phyloP scores from a whole-genome alignment of 2,888 invertebrate species.

The Aphelenchoides bicaudatus region DNA sequence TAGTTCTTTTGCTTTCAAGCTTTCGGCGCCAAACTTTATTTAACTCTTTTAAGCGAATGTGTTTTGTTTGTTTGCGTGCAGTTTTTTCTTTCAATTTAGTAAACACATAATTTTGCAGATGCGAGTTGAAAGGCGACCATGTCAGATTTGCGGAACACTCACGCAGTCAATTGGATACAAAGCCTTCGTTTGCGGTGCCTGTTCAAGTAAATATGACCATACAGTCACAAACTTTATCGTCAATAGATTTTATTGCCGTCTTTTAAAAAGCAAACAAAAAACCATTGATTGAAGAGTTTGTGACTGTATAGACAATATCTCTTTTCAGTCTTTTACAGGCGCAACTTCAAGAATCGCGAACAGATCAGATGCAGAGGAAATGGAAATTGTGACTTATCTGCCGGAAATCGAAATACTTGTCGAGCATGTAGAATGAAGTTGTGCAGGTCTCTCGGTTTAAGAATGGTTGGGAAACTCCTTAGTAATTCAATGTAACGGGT shows the following conservation, averaged over 20 bases:
- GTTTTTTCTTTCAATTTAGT: too few species aligned
- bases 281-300: too few species aligned
- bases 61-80: too few species aligned
- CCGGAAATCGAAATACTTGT: slow-evolving; percentile 10
- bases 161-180: slow-evolving; percentile 17
- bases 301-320: too few species aligned
- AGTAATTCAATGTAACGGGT: slow-evolving; percentile 16
- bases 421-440: slow-evolving; percentile 16
- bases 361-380: slow-evolving; percentile 13
- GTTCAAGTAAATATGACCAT: background rate
- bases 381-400: slow-evolving; percentile 4
- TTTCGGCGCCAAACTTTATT: too few species aligned
- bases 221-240: too few species aligned
- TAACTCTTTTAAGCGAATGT: too few species aligned
- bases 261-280: background rate
- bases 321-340: slow-evolving; percentile 17
- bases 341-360: slow-evolving; percentile 11
- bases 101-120: too few species aligned
- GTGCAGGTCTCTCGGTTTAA: slow-evolving; percentile 17
- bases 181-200: slow-evolving; percentile 18
- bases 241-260: background rate
- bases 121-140: slow-evolving; percentile 14
- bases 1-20: too few species aligned
- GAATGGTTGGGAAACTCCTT: slow-evolving; percentile 13
- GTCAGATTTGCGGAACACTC: slow-evolving; percentile 13